Conservation (phyloP, 53 echinoderm and acorn worm species). For the Holothuria leucospilota region DNA sequence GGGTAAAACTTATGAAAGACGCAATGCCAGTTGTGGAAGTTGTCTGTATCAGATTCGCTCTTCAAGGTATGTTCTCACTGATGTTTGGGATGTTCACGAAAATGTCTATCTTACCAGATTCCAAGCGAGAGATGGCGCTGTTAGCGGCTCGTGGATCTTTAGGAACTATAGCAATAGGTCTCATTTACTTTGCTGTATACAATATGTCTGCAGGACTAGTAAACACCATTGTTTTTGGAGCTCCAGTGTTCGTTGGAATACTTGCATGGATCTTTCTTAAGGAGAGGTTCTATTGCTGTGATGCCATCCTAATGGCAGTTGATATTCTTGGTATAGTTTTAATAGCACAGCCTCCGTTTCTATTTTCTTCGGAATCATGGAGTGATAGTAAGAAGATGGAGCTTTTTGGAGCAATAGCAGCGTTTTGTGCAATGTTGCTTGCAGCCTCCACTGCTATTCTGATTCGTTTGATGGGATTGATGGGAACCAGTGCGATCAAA, state of each 20-base stretch:
- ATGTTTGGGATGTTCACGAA: background rate
- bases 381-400: constrained; percentile 23
- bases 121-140: background rate
- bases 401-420: constrained; percentile 1
- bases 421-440: constrained; percentile 1
- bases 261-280: constrained; percentile 32
- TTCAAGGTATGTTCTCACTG: constrained; percentile 28
- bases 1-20: constrained; percentile 12
- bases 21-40: constrained; percentile 19
- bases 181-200: constrained; percentile 28
- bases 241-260: constrained; percentile 36
- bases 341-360: constrained; percentile 28
- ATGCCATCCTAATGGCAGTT: background rate
- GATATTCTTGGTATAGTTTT: constrained; percentile 13
- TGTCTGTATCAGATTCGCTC: constrained; percentile 14
- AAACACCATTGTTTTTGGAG: constrained; percentile 36
- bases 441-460: constrained; percentile 4
- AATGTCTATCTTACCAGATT: background rate
- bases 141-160: background rate
- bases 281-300: constrained; percentile 12
- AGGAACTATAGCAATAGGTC: constrained; percentile 20
- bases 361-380: constrained; percentile 1
- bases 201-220: constrained; percentile 30
- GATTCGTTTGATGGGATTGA: constrained; percentile 23
- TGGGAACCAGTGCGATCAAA: constrained; percentile 23